phyloP scores from a whole-genome alignment of 2,113 vertebrate genomes.

The Zosterops hypoxanthus region DNA sequence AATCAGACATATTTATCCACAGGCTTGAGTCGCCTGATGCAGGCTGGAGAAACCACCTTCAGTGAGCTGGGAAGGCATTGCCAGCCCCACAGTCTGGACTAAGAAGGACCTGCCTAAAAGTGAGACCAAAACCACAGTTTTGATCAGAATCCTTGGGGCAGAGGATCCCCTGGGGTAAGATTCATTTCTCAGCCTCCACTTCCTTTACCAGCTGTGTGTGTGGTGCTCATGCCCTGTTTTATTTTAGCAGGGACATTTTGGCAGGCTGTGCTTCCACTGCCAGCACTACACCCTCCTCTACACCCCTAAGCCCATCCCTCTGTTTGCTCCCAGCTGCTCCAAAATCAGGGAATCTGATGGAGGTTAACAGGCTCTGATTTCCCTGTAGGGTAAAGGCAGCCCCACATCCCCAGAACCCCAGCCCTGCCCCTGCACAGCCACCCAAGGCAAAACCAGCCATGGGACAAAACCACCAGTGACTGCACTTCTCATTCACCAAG shows the following conservation, averaged over 20 bases:
- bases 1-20: not conserved
- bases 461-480: fast-evolving
- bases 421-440: not conserved
- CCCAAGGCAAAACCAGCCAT: not conserved
- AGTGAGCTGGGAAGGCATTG: not conserved
- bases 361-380: not conserved
- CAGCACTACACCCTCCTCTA: not conserved
- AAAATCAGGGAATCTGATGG: not conserved
- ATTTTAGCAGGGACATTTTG: not conserved
- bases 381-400: not conserved
- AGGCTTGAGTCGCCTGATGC: too few relatives aligned
- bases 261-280: not conserved
- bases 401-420: not conserved
- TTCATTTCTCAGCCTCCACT: not conserved
- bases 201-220: not conserved
- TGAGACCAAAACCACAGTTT: not conserved
- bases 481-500: not conserved
- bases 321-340: not conserved
- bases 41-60: not conserved
- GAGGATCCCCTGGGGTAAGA: not conserved
- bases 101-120: not conserved
- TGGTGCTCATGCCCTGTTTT: fast-evolving
- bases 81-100: not conserved
- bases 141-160: not conserved
- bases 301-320: not conserved